Base-by-base conservation (phyloP, 2,888 invertebrate species). In the Oscheius myriophilus region DNA sequence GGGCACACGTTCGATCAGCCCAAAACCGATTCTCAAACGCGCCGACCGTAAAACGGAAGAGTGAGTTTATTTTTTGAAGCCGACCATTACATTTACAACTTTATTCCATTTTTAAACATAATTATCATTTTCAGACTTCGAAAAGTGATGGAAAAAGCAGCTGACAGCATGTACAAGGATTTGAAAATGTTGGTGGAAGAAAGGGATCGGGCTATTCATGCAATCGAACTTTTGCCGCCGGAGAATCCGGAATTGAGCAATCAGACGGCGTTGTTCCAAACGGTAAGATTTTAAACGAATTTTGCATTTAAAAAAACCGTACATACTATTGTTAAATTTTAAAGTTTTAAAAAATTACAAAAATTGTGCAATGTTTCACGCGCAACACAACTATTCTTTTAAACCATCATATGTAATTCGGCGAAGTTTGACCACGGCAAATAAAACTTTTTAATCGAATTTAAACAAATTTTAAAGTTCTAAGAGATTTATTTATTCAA, bases 151-250 rank as follows among this genome's bases (percentile, higher is more conserved):
- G 71, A 71, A 52, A 41, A 70, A 54, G 21, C 69, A 2, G 61
- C 65, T 16, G 76, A 74, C 42, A 53, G 52, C 16, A 39, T 73
- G n/a, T 75, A 59, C 63, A 73, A 71, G 49, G 72, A 75, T 26
- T 43, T 78, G 12, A 66, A 69, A 54, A 14, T 71, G 18, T 43
- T 78, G 33, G 51, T 78, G 14, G 70, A 72, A 49, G 78, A 76
- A 43, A 54, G 78, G 41, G 78, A 78, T 58, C 69, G 78, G 23
- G 70, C 71, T 9, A 49, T 55, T 25, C 57, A 68, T 18, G 78
- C 71, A 11, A 41, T 78, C 43, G 49, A 63, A 0, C 67, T 72
- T 26, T 43, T 71, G 1, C 73, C 75, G 16, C 41, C 67, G 4
- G 68, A 64, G 41, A 55, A 39, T 46, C 55, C 55, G 18, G 69